phyloP scores from a whole-genome alignment of 2,797 vertebrate genomes.

The Argya squamiceps region DNA sequence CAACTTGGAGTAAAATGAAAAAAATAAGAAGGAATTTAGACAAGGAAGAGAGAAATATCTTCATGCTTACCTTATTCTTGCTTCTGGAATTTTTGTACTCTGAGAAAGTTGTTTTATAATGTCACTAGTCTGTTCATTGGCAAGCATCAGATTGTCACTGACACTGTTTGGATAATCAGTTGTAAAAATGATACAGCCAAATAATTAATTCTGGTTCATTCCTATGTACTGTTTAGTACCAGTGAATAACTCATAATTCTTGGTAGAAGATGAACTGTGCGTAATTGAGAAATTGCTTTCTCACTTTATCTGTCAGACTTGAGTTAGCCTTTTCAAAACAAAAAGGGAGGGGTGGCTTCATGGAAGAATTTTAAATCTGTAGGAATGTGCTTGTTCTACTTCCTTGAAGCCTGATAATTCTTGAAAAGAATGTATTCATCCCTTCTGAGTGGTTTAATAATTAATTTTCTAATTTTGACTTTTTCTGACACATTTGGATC shows the following conservation, averaged over 20 bases:
- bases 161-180: conserved; percentile 50
- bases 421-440: conserved; percentile 30
- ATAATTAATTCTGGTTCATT: conserved; percentile 54
- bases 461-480: background rate
- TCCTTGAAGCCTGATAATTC: conserved; percentile 30
- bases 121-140: conserved; percentile 16
- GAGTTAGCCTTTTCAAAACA: conserved; percentile 48
- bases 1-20: conserved; percentile 16
- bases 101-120: conserved; percentile 41
- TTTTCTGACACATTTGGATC: background rate
- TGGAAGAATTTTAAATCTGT: conserved; percentile 60
- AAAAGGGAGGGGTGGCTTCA: conserved; percentile 44
- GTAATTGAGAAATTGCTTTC: conserved; percentile 53
- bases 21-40: conserved; percentile 59
- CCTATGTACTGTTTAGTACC: conserved; percentile 8
- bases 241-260: conserved; percentile 9
- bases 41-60: conserved; percentile 69
- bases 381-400: conserved; percentile 17
- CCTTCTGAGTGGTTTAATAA: background rate
- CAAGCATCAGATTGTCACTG: conserved; percentile 42
- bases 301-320: conserved; percentile 54
- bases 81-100: background rate
- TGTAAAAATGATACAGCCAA: conserved; percentile 9
- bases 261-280: background rate
- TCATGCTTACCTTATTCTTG: conserved; percentile 37